Conservation (phyloP, 37 sponge, comb jelly and placozoan species). For the Halichondria panicea region DNA sequence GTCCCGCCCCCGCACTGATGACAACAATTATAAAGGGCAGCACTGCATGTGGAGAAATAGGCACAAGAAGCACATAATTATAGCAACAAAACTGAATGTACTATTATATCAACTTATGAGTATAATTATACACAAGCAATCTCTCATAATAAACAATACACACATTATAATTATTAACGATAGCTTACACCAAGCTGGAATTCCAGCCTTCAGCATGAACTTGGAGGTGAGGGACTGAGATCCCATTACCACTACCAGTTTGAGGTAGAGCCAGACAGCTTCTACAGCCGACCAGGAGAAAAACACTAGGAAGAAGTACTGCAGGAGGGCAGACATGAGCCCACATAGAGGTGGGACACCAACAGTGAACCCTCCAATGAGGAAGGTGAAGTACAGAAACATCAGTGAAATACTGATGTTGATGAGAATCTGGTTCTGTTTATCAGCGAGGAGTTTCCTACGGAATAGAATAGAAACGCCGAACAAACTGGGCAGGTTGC, state of each 20-base stretch:
- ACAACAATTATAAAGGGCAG: constrained; percentile 25
- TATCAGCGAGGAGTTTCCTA: constrained; percentile 40
- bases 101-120: neutral
- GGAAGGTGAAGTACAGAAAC: constrained; percentile 48
- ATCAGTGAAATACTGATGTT: constrained; percentile 54
- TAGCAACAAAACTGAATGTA: neutral
- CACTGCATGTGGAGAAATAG: constrained; percentile 6
- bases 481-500: too few relatives aligned
- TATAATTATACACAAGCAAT: constrained; percentile 28
- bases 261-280: constrained; percentile 49
- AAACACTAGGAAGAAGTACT: constrained; percentile 68
- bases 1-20: constrained; percentile 40
- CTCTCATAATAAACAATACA: too few relatives aligned
- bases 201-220: constrained; percentile 22
- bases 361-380: constrained; percentile 26
- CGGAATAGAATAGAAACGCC: too few relatives aligned
- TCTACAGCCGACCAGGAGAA: constrained; percentile 64
- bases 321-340: constrained; percentile 42
- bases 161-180: neutral
- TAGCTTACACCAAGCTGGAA: constrained; percentile 49
- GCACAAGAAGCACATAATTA: neutral
- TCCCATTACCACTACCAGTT: constrained; percentile 51
- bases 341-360: constrained; percentile 46
- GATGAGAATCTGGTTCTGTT: constrained; percentile 43
- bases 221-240: neutral